Base-by-base conservation (phyloP, 2,888 invertebrate genomes). In the Chironomus tentans region DNA sequence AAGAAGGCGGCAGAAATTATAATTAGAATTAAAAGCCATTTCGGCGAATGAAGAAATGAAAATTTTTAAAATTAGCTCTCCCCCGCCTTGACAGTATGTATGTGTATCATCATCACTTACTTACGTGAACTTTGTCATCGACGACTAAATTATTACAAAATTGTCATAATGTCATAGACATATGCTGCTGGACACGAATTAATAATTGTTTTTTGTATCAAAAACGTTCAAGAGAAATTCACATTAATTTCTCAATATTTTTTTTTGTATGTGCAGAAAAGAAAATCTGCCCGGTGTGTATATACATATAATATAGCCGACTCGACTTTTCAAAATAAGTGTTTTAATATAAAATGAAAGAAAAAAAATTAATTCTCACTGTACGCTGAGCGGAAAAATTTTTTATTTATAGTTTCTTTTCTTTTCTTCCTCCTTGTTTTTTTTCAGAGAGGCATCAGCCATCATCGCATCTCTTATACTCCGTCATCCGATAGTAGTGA, bases 1-100 rank as follows among this genome's bases (percentile, higher is more conserved):
- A 22, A 10, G 65, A 65, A 65, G 65, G 65, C 24, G 65, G 65
- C 22, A 65, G 65, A 65, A 65, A 65, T 65, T 65, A 65, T 65
- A 65, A 65, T 65, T 65, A 65, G 65, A 65, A 65, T 21, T 65
- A 65, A 65, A 65, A 65, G 65, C 65, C 22, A 21, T 65, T 65
- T 65, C 22, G 21, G 21, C 65, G 5, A 65, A 65, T 65, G 65
- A 65, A 24, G 21, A 12, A 65, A 65, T 65, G 13, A 21, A 18
- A 7, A 10, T 65, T 65, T 65, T 65, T 65, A 65, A 65, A 65
- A 65, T 65, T 65, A 65, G 65, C 65, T 65, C 65, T 21, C 21
- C 21, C 65, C 56, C 18, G 56, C 56, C 56, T 56, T 18, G 56
- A 56, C 56, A 38, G 56, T 15, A 18, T 18, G 56, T 24, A 18